A percentile compares a stretch with the other conserved stretches of the same genome.
Conservation (phyloP, 2,888 invertebrate genomes). For the Cataglyphis livida region DNA sequence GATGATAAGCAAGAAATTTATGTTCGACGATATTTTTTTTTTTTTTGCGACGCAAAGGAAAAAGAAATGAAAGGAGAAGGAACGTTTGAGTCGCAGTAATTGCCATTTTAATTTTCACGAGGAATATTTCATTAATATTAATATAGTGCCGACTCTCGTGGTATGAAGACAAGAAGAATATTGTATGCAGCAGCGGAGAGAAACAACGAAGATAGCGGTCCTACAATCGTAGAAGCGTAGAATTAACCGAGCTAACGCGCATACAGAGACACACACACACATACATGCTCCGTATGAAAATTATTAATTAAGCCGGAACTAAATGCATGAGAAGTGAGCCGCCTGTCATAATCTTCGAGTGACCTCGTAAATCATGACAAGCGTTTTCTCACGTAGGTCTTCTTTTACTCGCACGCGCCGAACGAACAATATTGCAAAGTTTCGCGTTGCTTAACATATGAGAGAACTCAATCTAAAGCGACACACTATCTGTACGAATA, state of each 20-base stretch:
- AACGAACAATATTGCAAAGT: background rate
- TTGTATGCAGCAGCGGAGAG: background rate
- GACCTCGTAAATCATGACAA: slow-evolving; percentile 55
- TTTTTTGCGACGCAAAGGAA: background rate
- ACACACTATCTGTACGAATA: no score
- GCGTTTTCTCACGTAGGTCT: slow-evolving; percentile 25
- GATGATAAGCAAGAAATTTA: background rate
- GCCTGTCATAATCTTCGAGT: slow-evolving; percentile 54
- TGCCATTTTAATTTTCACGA: slow-evolving; percentile 45
- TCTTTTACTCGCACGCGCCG: slow-evolving; percentile 3
- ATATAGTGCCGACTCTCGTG: background rate
- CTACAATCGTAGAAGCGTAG: slow-evolving; percentile 13
- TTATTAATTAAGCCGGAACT: slow-evolving; percentile 64
- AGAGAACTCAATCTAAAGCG: no score
- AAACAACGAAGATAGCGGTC: background rate
- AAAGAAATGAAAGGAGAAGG: background rate
- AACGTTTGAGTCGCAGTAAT: slow-evolving; percentile 33
- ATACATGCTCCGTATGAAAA: slow-evolving; percentile 33
- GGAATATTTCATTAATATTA: slow-evolving; percentile 62
- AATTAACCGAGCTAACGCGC: slow-evolving; percentile 35
- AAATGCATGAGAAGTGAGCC: slow-evolving; percentile 46
- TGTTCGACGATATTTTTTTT: background rate
- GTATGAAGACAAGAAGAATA: background rate
- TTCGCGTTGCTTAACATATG: background rate
- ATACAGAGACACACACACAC: no score